These are phyloP conservation scores for Bombycilla garrulus DNA, from an alignment of 2,113 vertebrate genomes.

Conservation along the genomic window DNA sequence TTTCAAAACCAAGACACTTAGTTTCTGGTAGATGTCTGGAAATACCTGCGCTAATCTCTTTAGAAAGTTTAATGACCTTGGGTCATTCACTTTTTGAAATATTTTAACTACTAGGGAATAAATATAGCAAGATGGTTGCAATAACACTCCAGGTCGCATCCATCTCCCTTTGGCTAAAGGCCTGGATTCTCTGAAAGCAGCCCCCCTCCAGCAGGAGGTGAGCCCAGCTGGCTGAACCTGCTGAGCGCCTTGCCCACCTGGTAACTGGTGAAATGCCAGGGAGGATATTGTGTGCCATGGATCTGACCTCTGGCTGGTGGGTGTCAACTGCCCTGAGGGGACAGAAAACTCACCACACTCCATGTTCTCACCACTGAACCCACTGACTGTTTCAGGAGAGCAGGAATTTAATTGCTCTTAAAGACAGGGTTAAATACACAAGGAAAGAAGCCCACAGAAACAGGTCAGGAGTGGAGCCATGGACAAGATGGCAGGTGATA, in stretches of 20 bases:
- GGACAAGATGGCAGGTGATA: not conserved
- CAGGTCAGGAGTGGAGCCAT: not conserved
- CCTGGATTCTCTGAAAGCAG: not conserved
- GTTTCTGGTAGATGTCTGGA: constrained; percentile 19
- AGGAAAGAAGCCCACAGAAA: not conserved
- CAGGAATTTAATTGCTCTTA: not conserved
- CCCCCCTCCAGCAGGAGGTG: not conserved
- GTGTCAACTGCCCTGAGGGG: not conserved
- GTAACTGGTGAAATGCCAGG: not conserved
- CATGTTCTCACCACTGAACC: not conserved
- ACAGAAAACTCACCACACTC: not conserved
- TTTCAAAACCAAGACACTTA: too few species aligned
- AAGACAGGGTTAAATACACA: not conserved
- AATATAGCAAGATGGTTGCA: not conserved
- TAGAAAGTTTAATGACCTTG: constrained; percentile 38
- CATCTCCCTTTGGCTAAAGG: not conserved
- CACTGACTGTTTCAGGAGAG: not conserved
- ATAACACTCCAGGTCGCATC: not conserved
- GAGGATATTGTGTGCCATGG: not conserved
- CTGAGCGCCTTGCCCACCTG: not conserved
- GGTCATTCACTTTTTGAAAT: constrained; percentile 30
- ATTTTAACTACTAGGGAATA: constrained; percentile 12
- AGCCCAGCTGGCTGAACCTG: not conserved
- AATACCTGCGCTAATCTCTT: constrained; percentile 28
- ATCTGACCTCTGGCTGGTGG: not conserved